These are phyloP conservation scores for Pyralis farinalis DNA, from an alignment of 2,888 invertebrate species.

Conservation along the genomic window DNA sequence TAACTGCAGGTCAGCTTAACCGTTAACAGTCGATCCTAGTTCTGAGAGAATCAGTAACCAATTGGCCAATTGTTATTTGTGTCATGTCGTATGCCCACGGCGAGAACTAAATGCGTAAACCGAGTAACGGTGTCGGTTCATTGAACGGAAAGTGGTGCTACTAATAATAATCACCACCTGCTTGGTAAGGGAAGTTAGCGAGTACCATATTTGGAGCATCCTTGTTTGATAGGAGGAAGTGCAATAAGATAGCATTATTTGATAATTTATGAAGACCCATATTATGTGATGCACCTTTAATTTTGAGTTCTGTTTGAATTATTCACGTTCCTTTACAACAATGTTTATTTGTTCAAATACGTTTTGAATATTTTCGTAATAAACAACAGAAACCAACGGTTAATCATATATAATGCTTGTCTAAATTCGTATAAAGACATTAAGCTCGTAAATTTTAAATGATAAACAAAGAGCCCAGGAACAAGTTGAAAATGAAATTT, in stretches of 20 bases:
- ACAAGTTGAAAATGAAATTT: slow-evolving; percentile 15
- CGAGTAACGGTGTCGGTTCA: slow-evolving; percentile 74
- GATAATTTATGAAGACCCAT: slow-evolving; percentile 7
- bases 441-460: slow-evolving; percentile 11
- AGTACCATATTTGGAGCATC: slow-evolving; percentile 43
- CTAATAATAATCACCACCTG: slow-evolving; percentile 73
- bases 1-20: slow-evolving; percentile 23
- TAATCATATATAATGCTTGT: not conserved
- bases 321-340: too few relatives aligned
- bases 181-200: slow-evolving; percentile 53
- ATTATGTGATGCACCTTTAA: too few relatives aligned
- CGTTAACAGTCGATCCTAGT: slow-evolving; percentile 36
- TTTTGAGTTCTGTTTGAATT: slow-evolving; percentile 1
- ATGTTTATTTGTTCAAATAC: too few relatives aligned
- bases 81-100: slow-evolving; percentile 61
- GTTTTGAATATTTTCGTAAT: too few relatives aligned
- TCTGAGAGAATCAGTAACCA: slow-evolving; percentile 37
- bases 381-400: slow-evolving; percentile 5
- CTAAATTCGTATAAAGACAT: slow-evolving; percentile 4
- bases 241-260: slow-evolving; percentile 3
- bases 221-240: slow-evolving; percentile 30
- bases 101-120: slow-evolving; percentile 71
- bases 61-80: slow-evolving; percentile 71
- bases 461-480: slow-evolving; percentile 13
- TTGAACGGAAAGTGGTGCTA: slow-evolving; percentile 67